Conservation (phyloP, 2,113 vertebrate genomes). For the Callospermophilus lateralis region DNA sequence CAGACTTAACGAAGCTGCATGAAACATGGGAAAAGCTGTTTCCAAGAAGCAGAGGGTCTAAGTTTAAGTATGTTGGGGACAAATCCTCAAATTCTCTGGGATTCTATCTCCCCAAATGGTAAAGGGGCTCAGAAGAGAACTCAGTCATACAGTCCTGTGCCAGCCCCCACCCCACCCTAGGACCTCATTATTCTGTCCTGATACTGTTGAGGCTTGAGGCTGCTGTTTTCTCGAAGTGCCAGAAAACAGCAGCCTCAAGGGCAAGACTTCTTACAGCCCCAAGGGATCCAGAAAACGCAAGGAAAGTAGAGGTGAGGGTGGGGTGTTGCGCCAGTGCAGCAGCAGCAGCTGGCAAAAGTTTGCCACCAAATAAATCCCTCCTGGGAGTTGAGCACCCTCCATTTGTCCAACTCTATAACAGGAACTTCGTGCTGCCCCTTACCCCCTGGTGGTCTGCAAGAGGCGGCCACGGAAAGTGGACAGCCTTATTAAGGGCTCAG, state of each 20-base stretch:
- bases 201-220: not conserved
- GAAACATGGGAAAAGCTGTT: not conserved
- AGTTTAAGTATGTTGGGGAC: not conserved
- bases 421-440: not conserved
- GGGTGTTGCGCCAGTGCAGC: not conserved
- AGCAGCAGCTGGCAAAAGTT: conserved; percentile 11
- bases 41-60: not conserved
- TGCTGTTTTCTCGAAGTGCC: not conserved
- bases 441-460: not conserved
- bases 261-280: conserved; percentile 46
- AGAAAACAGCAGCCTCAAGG: conserved; percentile 48
- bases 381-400: not conserved
- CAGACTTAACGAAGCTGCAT: not conserved
- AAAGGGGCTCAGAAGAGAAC: not conserved
- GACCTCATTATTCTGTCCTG: conserved; percentile 1
- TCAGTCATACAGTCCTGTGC: not conserved
- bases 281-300: not conserved
- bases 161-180: not conserved
- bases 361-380: conserved; percentile 1
- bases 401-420: not conserved
- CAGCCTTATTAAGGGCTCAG: conserved; percentile 12
- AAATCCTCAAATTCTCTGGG: not conserved
- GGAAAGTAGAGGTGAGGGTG: not conserved
- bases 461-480: not conserved
- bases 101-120: not conserved